A percentile compares a stretch with the other conserved stretches of the same genome.
Evolutionary conservation across 35 echinoderm and acorn worm genomes (phyloP).

Genomic region (Hemicentrotus pulcherrimus): DNA sequence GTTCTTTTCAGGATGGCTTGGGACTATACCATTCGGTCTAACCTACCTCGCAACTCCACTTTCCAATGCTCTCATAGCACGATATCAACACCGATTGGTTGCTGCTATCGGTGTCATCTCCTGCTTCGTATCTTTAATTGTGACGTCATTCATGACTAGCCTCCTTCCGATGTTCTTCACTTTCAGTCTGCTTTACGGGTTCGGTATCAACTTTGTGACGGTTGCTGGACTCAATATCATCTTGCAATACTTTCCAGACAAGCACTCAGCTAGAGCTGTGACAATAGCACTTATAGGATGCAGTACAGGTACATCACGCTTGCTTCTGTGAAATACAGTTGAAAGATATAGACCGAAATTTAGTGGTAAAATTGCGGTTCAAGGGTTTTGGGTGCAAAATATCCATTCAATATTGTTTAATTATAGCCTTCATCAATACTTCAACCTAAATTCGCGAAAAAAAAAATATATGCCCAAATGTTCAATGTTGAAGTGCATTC

Average conservation of each 20-base stretch:
- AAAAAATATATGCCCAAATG: no score
- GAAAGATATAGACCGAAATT: no score
- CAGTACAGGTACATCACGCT: constrained; percentile 62
- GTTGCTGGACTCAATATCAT: constrained; percentile 78
- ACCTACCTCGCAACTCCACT: constrained; percentile 77
- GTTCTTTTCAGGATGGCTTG: constrained; percentile 71
- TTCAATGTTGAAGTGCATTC: no score
- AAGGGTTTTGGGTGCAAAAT: background rate
- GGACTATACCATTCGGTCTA: constrained; percentile 82
- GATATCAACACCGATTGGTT: constrained; percentile 62
- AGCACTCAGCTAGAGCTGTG: constrained; percentile 72
- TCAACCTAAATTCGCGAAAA: no score
- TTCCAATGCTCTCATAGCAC: constrained; percentile 67
- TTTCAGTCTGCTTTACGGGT: constrained; percentile 76
- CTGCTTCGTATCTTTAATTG: constrained; percentile 62
- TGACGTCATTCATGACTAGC: constrained; percentile 66
- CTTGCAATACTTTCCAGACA: constrained; percentile 77
- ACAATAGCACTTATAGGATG: constrained; percentile 78
- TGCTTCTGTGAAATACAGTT: background rate
- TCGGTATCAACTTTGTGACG: constrained; percentile 83
- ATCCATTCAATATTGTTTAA: background rate
- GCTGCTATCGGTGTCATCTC: constrained; percentile 59
- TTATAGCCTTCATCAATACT: no score
- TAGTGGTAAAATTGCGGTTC: background rate
- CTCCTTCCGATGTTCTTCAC: constrained; percentile 75